phyloP scores from a whole-genome alignment of 2,797 vertebrate genomes.

The Streptopelia turtur region DNA sequence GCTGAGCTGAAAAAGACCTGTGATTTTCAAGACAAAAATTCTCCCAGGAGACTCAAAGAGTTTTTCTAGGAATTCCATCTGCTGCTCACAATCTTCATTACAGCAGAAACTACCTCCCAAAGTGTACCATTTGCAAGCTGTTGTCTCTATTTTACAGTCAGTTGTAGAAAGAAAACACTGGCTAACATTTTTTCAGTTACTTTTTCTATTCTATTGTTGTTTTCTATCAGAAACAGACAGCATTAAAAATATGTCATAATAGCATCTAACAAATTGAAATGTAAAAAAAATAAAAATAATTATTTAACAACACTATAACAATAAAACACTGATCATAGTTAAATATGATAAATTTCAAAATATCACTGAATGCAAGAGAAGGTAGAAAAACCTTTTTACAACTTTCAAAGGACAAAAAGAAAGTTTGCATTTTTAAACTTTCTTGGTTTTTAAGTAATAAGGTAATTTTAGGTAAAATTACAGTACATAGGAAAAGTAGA shows the following conservation, averaged over 20 bases:
- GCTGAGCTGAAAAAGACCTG: neutral
- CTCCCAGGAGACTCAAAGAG: neutral
- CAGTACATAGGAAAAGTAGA: neutral
- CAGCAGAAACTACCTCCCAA: neutral
- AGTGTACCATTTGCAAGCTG: neutral
- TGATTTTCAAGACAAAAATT: constrained; percentile 7
- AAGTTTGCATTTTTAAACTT: neutral
- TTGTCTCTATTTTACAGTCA: neutral
- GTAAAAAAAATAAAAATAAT: neutral
- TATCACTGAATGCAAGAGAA: neutral
- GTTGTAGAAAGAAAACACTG: neutral
- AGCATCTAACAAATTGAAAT: neutral
- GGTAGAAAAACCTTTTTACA: neutral
- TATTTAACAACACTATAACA: neutral
- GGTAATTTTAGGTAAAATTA: neutral
- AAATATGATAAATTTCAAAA: neutral
- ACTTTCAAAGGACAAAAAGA: neutral
- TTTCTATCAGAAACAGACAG: neutral
- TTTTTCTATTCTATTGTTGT: neutral
- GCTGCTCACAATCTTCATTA: constrained; percentile 2
- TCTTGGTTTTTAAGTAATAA: neutral
- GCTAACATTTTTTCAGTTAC: neutral
- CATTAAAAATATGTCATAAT: neutral
- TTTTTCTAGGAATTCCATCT: constrained; percentile 26
- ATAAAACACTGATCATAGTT: neutral